Evolutionary conservation across 2,113 vertebrate species (phyloP), one percentile per base, ranked within the genome.

Genomic region (Microcebus murinus): DNA sequence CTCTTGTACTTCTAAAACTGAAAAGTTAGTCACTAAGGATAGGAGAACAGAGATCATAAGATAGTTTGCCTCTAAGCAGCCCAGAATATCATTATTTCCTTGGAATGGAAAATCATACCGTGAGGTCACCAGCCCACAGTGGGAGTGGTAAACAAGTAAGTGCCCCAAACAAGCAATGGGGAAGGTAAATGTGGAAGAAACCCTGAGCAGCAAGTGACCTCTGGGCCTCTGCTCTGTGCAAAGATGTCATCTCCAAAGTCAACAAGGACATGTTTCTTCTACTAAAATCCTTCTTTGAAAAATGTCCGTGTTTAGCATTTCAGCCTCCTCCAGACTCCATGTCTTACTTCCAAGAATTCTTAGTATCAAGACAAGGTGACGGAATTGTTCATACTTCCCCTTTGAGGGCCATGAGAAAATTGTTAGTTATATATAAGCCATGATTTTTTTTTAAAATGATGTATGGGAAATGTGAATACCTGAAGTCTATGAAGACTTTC

Each of bases 331-430:
- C 20, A 20, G 42, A 36, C 27, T 45, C 91, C 50, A 6, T 31
- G 86, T 68, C 57, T 87, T 39, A 74, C 52, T 95, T 91, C 67
- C 88, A 93, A 91, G 88, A 92, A 95, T 74, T 95, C 63, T 93
- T 73, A 17, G 7, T 82, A 86, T 73, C 21, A 31, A 79, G 74
- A 34, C 87, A 70, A 86, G 61, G 71, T 29, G 42, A 61, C 6
- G 0, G 74, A 31, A 21, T 13, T 12, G 34, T 45, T 83, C 42
- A 4, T 36, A 42, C 52, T 55, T 82, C 84, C 31, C 87, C 45
- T 61, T 34, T 20, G 61, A 94, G 65, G 42, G 15, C 36, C 48
- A 25, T 2, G 31, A 68, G 21, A 48, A 9, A 59, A 29, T 1
- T 68, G 36, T 55, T n/a, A 79, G 59, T 34, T 67, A 23, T 8